Percentiles rank a stretch among this genome's conserved stretches.
Conservation (phyloP, 2,113 vertebrate genomes). For the Thunnus thynnus region DNA sequence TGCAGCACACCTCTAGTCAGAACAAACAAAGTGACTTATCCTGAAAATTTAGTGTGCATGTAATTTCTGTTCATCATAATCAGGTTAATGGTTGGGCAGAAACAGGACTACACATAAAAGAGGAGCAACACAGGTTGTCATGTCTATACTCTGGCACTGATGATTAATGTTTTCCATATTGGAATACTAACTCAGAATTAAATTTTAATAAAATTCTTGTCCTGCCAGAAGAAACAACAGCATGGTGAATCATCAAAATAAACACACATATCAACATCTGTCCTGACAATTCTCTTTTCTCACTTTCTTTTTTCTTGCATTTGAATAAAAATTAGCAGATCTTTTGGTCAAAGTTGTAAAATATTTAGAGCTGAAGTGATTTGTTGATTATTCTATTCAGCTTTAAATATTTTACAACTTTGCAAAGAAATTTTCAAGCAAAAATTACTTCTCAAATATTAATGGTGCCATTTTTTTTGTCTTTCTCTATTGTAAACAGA, state of each 20-base stretch:
- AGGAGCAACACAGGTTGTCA: neutral
- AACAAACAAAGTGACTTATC: conserved; percentile 29
- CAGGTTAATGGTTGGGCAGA: neutral
- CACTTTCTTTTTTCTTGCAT: neutral
- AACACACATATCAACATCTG: conserved; percentile 19
- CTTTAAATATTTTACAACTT: too few species aligned
- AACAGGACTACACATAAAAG: neutral
- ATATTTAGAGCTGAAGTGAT: too few species aligned
- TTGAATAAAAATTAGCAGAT: neutral
- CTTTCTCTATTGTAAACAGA: neutral
- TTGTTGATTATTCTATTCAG: too few species aligned
- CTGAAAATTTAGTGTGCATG: conserved; percentile 3
- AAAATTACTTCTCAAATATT: neutral
- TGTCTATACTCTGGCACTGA: too few species aligned
- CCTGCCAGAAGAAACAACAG: neutral
- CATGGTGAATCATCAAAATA: conserved; percentile 2
- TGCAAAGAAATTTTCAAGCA: too few species aligned
- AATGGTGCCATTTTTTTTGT: too few species aligned
- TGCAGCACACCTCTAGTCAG: neutral
- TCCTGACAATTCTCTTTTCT: neutral
- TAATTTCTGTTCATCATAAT: neutral
- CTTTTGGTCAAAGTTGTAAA: too few species aligned
- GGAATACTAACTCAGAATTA: neutral
- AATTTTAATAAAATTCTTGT: neutral
- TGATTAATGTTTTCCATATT: conserved; percentile 1